Conservation (phyloP, 2,888 invertebrate species). For the Ypsolopha scabrella region DNA sequence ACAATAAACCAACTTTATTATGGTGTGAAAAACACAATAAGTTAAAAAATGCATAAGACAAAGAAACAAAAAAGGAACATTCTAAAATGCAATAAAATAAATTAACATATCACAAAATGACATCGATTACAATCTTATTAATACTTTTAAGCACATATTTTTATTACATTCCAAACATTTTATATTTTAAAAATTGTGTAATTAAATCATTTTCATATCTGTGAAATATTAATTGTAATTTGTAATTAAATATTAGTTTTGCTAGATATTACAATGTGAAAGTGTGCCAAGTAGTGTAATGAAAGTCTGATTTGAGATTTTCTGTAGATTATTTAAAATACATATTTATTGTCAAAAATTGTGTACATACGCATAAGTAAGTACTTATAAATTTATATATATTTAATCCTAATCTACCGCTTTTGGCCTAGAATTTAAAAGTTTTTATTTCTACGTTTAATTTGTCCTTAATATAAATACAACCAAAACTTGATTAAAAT, state of each 20-base stretch:
- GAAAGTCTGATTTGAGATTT: constrained; percentile 16
- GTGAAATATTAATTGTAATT: constrained; percentile 21
- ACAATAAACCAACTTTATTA: not conserved
- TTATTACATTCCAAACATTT: not conserved
- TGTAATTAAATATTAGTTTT: constrained; percentile 52
- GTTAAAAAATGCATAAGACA: not conserved
- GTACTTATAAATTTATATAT: not conserved
- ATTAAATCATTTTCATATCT: not conserved
- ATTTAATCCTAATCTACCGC: too few species aligned
- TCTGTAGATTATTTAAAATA: not conserved
- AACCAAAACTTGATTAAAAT: too few species aligned
- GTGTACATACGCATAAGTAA: constrained; percentile 1
- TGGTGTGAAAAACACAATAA: not conserved
- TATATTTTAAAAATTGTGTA: constrained; percentile 14
- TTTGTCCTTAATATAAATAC: too few species aligned
- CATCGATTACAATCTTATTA: not conserved
- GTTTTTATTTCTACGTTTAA: too few species aligned
- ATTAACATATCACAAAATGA: constrained; percentile 49
- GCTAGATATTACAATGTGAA: constrained; percentile 67
- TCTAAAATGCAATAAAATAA: constrained; percentile 40
- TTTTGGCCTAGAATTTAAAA: too few species aligned
- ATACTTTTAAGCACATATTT: not conserved
- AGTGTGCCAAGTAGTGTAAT: constrained; percentile 64
- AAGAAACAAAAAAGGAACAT: not conserved
- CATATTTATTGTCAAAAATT: constrained; percentile 2